Evolutionary conservation across 2,888 invertebrate genomes (phyloP).

Genomic region (Drosophila sordidula): DNA sequence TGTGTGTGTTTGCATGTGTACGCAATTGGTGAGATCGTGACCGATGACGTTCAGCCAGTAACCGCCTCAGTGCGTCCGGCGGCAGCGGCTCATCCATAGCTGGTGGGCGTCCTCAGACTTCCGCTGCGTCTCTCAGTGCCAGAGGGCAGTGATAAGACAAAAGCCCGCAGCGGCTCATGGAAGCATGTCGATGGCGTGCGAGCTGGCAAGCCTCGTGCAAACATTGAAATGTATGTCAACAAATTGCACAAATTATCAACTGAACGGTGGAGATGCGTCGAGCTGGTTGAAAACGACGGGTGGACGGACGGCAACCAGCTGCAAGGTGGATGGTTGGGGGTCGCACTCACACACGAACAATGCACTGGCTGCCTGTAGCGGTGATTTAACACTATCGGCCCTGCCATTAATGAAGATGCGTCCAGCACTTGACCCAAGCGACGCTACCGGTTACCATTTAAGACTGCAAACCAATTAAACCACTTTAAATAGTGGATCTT

Average conservation of each 20-base stretch:
- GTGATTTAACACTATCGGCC: constrained; percentile 22
- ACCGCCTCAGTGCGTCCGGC: constrained; percentile 12
- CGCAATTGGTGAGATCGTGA: constrained; percentile 5
- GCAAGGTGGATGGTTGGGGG: constrained; percentile 18
- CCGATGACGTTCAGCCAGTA: constrained; percentile 15
- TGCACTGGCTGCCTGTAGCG: constrained; percentile 15
- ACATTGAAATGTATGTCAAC: constrained; percentile 73
- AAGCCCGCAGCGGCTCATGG: constrained; percentile 23
- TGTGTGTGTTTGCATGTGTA: not conserved
- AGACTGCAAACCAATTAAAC: constrained; percentile 41
- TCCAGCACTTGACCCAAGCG: constrained; percentile 10
- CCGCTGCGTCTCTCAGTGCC: constrained; percentile 12
- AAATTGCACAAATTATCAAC: constrained; percentile 67
- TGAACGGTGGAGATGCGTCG: constrained; percentile 20
- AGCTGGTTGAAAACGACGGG: constrained; percentile 20
- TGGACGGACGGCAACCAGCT: constrained; percentile 3
- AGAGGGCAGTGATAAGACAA: constrained; percentile 17
- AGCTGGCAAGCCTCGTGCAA: constrained; percentile 8
- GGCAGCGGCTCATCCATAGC: constrained; percentile 22
- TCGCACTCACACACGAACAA: constrained; percentile 10
- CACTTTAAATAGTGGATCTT: constrained; percentile 15
- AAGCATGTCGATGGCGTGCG: constrained; percentile 59
- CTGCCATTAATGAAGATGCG: constrained; percentile 16
- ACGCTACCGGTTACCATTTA: constrained; percentile 27
- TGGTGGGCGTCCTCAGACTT: constrained; percentile 50